A percentile compares a stretch with the other conserved stretches of the same genome.
These are phyloP conservation scores for Seriola quinqueradiata DNA, from an alignment of 2,113 vertebrate species.

Conservation along the genomic window DNA sequence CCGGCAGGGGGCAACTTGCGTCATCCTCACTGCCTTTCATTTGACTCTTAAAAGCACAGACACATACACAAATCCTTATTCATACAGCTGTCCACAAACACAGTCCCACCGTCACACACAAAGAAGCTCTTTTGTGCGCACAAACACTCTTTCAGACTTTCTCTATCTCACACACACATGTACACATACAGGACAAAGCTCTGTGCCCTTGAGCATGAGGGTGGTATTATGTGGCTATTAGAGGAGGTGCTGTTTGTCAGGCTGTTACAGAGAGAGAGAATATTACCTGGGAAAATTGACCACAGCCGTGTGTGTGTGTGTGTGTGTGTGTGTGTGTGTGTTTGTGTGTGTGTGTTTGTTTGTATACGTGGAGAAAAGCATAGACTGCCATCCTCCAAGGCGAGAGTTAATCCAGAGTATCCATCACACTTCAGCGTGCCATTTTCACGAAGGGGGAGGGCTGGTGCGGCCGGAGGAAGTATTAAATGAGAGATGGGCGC, in stretches of 20 bases:
- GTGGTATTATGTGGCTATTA: constrained; percentile 63
- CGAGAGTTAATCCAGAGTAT: constrained; percentile 60
- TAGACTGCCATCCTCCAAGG: constrained; percentile 43
- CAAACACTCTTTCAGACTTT: constrained; percentile 15
- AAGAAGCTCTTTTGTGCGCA: constrained; percentile 1
- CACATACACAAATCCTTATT: constrained; percentile 35
- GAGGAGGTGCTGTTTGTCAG: constrained; percentile 57
- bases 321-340: constrained; percentile 29
- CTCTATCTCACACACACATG: neutral
- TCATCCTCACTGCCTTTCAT: constrained; percentile 64
- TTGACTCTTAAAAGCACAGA: constrained; percentile 43
- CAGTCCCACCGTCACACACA: neutral
- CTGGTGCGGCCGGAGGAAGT: constrained; percentile 24
- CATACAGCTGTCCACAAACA: constrained; percentile 40
- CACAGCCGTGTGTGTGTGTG: constrained; percentile 16
- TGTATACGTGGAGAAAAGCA: neutral
- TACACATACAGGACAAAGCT: constrained; percentile 5
- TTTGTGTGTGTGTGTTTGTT: constrained; percentile 4
- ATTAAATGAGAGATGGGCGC: constrained; percentile 56
- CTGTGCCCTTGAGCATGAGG: constrained; percentile 44
- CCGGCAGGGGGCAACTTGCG: constrained; percentile 29
- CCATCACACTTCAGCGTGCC: constrained; percentile 58
- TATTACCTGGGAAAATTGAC: constrained; percentile 52
- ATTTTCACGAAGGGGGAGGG: constrained; percentile 18
- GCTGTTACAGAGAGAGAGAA: constrained; percentile 32